A percentile compares a stretch with the other conserved stretches of the same genome.
Evolutionary conservation across 2,888 invertebrate genomes (phyloP).

Genomic region (Matsumyia berberina): DNA sequence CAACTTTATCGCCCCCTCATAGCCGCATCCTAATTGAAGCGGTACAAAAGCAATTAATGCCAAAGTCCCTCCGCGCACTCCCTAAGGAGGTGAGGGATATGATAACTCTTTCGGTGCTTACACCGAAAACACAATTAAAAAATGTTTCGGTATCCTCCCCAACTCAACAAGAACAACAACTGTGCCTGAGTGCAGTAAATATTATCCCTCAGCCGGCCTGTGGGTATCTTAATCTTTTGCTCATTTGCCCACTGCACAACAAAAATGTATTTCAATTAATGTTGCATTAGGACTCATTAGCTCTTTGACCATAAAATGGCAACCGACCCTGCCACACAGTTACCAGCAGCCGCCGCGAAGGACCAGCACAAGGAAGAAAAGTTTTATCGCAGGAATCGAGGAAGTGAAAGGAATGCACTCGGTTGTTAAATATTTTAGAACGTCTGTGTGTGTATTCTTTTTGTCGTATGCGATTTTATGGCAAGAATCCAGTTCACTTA

Average conservation of each 20-base stretch:
- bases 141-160: neutral
- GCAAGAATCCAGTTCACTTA: slow-evolving; percentile 39
- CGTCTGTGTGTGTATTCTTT: neutral
- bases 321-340: slow-evolving; percentile 12
- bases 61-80: neutral
- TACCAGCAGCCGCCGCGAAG: neutral
- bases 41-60: slow-evolving; percentile 64
- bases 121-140: slow-evolving; percentile 7
- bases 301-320: slow-evolving; percentile 56
- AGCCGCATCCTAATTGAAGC: slow-evolving; percentile 67
- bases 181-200: slow-evolving; percentile 21
- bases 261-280: slow-evolving; percentile 68
- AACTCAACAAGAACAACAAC: slow-evolving; percentile 4
- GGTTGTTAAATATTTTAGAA: slow-evolving; percentile 61
- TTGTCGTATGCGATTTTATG: slow-evolving; percentile 45
- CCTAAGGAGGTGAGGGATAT: neutral
- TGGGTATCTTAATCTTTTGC: slow-evolving; percentile 24
- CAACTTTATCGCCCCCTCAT: slow-evolving; percentile 61
- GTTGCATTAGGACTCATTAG: slow-evolving; percentile 73
- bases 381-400: slow-evolving; percentile 14
- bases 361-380: neutral
- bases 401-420: slow-evolving; percentile 5
- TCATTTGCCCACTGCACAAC: slow-evolving; percentile 20
- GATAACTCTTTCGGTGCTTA: slow-evolving; percentile 16
- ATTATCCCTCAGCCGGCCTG: neutral